Percentiles rank a stretch among this genome's conserved stretches.
Evolutionary conservation across 2,888 invertebrate species (phyloP).

Genomic region (Xanthia icteritia): DNA sequence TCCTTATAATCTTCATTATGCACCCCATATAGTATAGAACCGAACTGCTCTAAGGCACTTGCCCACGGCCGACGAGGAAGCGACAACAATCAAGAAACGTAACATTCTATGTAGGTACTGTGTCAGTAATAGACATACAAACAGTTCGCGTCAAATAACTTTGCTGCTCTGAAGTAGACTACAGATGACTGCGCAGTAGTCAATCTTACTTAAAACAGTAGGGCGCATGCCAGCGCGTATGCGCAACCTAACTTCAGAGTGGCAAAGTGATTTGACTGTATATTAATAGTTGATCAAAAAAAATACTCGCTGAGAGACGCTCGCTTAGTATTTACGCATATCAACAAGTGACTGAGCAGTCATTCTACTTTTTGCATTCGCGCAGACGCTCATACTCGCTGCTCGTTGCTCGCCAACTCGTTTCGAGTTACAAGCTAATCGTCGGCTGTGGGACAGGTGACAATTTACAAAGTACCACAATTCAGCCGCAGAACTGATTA

Average conservation of each 20-base stretch:
- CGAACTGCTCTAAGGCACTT: not conserved
- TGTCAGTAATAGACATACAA: not conserved
- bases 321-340: not conserved
- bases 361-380: not conserved
- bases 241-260: too few relatives aligned
- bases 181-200: too few relatives aligned
- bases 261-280: too few relatives aligned
- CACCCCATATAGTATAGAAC: too few relatives aligned
- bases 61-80: too few relatives aligned
- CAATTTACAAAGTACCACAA: conserved; percentile 11
- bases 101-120: not conserved
- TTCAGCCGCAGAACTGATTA: conserved; percentile 41
- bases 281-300: not conserved
- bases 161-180: too few relatives aligned
- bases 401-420: not conserved
- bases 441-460: too few relatives aligned
- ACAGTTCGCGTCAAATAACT: too few relatives aligned
- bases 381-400: not conserved
- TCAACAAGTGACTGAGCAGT: not conserved
- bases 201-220: too few relatives aligned
- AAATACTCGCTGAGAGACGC: not conserved
- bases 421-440: not conserved
- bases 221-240: too few relatives aligned
- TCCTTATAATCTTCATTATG: not conserved
- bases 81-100: too few relatives aligned